Percentiles rank a stretch among this genome's conserved stretches.
phyloP scores from a whole-genome alignment of 2,797 vertebrate genomes.

The Hemitrygon akajei region DNA sequence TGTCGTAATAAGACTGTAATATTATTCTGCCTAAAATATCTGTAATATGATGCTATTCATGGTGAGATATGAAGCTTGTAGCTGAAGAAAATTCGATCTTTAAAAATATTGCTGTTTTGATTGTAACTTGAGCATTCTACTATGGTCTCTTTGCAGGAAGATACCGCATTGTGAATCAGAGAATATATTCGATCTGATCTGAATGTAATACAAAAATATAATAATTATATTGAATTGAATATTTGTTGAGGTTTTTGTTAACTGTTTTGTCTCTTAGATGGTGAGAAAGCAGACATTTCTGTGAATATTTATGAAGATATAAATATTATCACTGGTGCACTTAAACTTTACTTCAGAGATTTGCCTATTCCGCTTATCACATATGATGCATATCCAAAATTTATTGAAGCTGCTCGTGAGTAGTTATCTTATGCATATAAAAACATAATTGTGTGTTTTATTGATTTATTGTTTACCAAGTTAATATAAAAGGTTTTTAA shows the following conservation, averaged over 20 bases:
- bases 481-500: no score
- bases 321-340: constrained; percentile 96
- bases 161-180: background rate
- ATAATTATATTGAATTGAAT: constrained; percentile 29
- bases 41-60: background rate
- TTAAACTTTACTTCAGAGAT: constrained; percentile 99
- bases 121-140: no score
- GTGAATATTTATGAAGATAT: constrained; percentile 97
- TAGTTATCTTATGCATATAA: constrained; percentile 40
- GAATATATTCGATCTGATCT: background rate
- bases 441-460: background rate
- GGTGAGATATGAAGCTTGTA: background rate
- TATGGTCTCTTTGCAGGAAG: background rate
- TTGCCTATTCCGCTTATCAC: constrained; percentile 95
- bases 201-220: background rate
- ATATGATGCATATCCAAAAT: constrained; percentile 90
- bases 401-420: constrained; percentile 96
- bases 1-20: no score
- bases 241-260: background rate
- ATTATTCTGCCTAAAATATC: background rate
- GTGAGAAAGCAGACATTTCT: constrained; percentile 98
- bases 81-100: background rate
- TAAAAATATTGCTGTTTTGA: background rate
- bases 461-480: background rate
- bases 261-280: constrained; percentile 65